Evolutionary conservation across 1,140 invertebrate genomes (phyloP), one percentile per base, ranked within the genome.

Genomic region (Drosophila pseudoananassae): DNA sequence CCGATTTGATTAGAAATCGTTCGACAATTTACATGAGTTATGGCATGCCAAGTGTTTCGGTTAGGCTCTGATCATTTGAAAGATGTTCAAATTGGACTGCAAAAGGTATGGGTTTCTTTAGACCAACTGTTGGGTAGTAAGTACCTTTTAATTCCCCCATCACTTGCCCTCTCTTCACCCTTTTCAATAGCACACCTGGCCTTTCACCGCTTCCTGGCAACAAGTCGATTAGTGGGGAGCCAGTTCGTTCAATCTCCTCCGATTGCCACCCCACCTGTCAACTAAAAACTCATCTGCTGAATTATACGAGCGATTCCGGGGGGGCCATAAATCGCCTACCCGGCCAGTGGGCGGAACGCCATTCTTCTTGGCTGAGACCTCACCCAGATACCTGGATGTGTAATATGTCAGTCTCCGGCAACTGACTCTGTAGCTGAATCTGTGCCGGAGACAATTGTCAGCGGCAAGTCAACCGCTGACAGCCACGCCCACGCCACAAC

Each of bases 391-490:
- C 59, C 45, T 61, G 14, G 14, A 43, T 43, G 14, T 43, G 15
- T 43, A 43, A 43, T 43, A 46, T 46, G 15, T 46, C 15, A 10
- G 8, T 46, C 7, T 46, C 15, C 6, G n/a, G 12, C 12, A 33
- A 17, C 36, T 9, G 33, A 12, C 45, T 29, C 50, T 36, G 33
- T 2, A 36, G 12, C 9, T 36, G 33, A 36, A 25, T 27, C 25
- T 27, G 25, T 27, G 38, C 33, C 54, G 29, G 60, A 72, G 49
- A 74, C 69, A 79, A 76, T 72, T 84, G 76, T 79, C 71, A 79
- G 66, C 79, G 59, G 31, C 80, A 79, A 82, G 79, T 82, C 75
- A 83, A 76, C 60, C 63, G 70, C 57, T 65, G 65, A 71, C 65
- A 69, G 72, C 31, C 66, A 71, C 71, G 66, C 76, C 80, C 64